Conservation (phyloP, 2,797 vertebrate genomes). For the Sebastes kiyomatsui region DNA sequence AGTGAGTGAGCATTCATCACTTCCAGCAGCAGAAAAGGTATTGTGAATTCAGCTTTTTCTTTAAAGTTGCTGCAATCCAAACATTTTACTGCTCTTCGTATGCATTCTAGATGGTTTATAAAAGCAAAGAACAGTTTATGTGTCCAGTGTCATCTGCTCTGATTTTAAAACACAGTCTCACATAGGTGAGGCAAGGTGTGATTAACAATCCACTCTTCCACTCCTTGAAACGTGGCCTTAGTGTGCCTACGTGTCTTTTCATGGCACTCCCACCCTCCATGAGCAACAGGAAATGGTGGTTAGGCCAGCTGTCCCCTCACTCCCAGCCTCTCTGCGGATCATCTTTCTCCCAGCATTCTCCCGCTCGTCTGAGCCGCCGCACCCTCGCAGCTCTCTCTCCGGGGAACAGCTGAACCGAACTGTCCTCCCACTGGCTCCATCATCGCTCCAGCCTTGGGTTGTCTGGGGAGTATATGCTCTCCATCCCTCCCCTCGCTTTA, state of each 20-base stretch:
- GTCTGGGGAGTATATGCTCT: constrained; percentile 34
- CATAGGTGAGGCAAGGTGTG: background rate
- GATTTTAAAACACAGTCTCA: background rate
- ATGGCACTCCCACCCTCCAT: constrained; percentile 42
- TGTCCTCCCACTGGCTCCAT: constrained; percentile 63
- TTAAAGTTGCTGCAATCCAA: background rate
- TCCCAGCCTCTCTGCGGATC: constrained; percentile 71
- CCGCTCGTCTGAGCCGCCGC: constrained; percentile 46
- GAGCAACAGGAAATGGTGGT: constrained; percentile 73
- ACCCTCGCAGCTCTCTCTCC: constrained; percentile 55
- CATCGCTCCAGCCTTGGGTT: constrained; percentile 50
- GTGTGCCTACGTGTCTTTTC: constrained; percentile 21
- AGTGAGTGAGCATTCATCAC: constrained; percentile 69
- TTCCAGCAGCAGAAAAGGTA: constrained; percentile 67
- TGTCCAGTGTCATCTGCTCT: background rate
- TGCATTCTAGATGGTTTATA: background rate
- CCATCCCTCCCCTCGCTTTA: constrained; percentile 8
- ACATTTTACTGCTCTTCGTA: background rate
- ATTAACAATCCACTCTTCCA: background rate
- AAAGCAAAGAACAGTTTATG: background rate
- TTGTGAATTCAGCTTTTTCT: constrained; percentile 14
- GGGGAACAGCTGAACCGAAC: constrained; percentile 71
- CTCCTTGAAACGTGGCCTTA: constrained; percentile 20
- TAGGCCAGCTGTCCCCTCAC: constrained; percentile 77
- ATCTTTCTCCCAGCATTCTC: constrained; percentile 73